These are phyloP conservation scores for Paramormyrops hopkinsi DNA, from an alignment of 2,797 vertebrate species.

Conservation along the genomic window DNA sequence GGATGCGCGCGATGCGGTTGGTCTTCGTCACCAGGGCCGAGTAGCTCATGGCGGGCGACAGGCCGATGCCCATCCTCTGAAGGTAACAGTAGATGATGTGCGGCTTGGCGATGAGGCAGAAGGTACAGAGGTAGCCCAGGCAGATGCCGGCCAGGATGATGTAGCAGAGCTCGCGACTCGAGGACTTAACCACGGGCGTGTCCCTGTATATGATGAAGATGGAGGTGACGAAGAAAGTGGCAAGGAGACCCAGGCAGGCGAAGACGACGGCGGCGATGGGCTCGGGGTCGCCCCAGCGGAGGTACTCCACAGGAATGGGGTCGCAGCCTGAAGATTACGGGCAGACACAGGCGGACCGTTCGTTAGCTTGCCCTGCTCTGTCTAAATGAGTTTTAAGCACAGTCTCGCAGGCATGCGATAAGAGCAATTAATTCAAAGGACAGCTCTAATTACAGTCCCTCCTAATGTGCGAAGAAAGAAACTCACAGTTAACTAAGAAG, in stretches of 20 bases:
- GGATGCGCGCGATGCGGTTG: conserved; percentile 79
- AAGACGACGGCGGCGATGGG: conserved; percentile 94
- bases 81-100: conserved; percentile 89
- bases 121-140: conserved; percentile 91
- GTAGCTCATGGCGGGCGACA: conserved; percentile 97
- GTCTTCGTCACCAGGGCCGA: conserved; percentile 95
- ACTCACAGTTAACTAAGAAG: neutral
- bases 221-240: conserved; percentile 86
- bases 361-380: conserved; percentile 18
- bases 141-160: conserved; percentile 95
- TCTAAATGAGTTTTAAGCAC: conserved; percentile 20
- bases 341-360: neutral
- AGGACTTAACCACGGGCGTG: conserved; percentile 95
- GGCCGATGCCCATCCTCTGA: conserved; percentile 87
- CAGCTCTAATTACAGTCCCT: conserved; percentile 49
- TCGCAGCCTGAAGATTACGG: conserved; percentile 70
- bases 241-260: conserved; percentile 86
- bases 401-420: conserved; percentile 39
- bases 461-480: conserved; percentile 39
- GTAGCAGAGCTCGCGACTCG: conserved; percentile 92
- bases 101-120: conserved; percentile 90
- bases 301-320: conserved; percentile 86
- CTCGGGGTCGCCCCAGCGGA: conserved; percentile 93
- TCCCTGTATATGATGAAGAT: conserved; percentile 92
- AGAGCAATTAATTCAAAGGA: conserved; percentile 56